Evolutionary conservation across 2,113 vertebrate genomes (phyloP).

Genomic region (Parus major): DNA sequence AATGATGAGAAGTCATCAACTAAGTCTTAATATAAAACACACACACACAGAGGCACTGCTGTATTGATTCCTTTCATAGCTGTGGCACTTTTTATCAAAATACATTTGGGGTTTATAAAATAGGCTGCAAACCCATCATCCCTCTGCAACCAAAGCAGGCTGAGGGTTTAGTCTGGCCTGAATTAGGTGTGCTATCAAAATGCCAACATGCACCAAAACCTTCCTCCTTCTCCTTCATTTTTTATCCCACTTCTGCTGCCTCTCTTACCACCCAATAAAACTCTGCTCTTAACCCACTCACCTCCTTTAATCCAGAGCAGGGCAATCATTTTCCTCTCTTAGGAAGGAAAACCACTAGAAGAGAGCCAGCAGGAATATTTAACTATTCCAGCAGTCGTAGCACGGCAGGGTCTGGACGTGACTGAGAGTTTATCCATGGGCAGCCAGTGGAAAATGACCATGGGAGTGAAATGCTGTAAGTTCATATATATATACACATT

Average conservation of each 20-base stretch:
- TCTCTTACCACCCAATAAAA: background rate
- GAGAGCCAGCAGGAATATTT: background rate
- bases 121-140: background rate
- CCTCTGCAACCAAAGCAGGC: background rate
- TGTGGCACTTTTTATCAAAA: background rate
- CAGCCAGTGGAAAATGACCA: background rate
- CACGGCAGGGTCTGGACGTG: background rate
- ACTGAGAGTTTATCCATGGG: background rate
- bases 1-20: slow-evolving; percentile 61
- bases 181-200: background rate
- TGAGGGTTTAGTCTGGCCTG: background rate
- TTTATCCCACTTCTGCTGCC: background rate
- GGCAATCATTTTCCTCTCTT: background rate
- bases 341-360: background rate
- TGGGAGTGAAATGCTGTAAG: background rate
- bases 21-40: slow-evolving; percentile 52
- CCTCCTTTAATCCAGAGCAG: background rate
- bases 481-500: background rate
- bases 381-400: background rate
- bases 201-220: background rate
- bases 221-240: background rate
- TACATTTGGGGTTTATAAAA: background rate
- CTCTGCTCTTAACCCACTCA: background rate
- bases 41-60: background rate
- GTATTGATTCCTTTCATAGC: slow-evolving; percentile 4